Conservation (phyloP, 1,140 invertebrate species). For the Aphelenchoides fujianensis region DNA sequence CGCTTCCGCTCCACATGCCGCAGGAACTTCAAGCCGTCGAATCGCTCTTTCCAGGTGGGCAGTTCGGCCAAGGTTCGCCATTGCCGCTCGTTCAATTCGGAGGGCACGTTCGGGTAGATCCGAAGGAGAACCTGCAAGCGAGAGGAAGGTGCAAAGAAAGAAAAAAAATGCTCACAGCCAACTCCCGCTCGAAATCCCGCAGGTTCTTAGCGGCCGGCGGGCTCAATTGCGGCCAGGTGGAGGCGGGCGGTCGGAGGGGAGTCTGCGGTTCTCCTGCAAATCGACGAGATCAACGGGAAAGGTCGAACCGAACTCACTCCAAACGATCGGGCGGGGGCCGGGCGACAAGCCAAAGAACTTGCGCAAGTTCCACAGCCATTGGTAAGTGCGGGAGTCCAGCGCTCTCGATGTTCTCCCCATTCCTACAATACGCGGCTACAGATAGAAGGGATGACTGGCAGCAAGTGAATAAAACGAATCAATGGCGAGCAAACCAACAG, state of each 20-base stretch:
- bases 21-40: conserved; percentile 38
- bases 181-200: conserved; percentile 27
- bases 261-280: no score
- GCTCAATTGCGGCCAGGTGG: conserved; percentile 20
- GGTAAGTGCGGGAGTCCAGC: conserved; percentile 15
- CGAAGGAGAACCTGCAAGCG: conserved; percentile 35
- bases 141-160: no score
- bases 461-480: no score
- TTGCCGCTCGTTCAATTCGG: conserved; percentile 12
- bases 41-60: conserved; percentile 26
- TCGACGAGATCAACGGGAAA: conserved; percentile 20
- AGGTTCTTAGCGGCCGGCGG: conserved; percentile 23
- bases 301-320: conserved; percentile 24
- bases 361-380: conserved; percentile 11
- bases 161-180: conserved; percentile 39
- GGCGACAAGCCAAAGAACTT: conserved; percentile 19
- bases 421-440: no score
- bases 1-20: conserved; percentile 3
- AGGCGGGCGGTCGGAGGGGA: conserved; percentile 17
- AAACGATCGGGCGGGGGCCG: conserved; percentile 24
- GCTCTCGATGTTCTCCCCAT: background rate
- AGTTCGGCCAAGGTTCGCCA: conserved; percentile 21
- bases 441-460: no score
- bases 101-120: conserved; percentile 27
- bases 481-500: no score